These are phyloP conservation scores for Vireo griseus DNA, from an alignment of 2,797 vertebrate species.

Conservation along the genomic window DNA sequence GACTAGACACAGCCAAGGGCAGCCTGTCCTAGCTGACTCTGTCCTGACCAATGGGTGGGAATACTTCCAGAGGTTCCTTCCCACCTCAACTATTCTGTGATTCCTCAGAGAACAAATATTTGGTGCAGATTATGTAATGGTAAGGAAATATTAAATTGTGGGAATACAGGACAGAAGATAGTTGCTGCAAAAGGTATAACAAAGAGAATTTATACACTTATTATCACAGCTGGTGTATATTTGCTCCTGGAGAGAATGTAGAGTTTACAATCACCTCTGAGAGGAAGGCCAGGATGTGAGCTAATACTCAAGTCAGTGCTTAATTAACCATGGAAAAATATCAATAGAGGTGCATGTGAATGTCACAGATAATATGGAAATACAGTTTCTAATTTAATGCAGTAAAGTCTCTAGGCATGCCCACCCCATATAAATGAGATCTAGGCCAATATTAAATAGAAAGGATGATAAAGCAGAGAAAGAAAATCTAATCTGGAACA, in stretches of 20 bases:
- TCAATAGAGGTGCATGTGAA: constrained; percentile 62
- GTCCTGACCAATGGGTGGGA: background rate
- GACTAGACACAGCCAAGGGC: background rate
- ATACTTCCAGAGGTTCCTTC: background rate
- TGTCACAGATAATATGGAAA: constrained; percentile 67
- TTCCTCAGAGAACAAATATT: background rate
- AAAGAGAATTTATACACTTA: background rate
- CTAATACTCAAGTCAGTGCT: constrained; percentile 50
- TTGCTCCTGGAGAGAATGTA: background rate
- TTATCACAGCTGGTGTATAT: background rate
- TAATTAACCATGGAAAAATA: constrained; percentile 69
- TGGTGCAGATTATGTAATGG: background rate
- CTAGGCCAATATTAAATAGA: constrained; percentile 52
- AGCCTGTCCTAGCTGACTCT: background rate
- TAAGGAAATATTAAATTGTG: background rate
- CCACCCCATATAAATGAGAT: constrained; percentile 51
- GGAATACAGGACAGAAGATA: background rate
- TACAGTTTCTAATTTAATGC: constrained; percentile 61
- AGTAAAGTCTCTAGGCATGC: constrained; percentile 34
- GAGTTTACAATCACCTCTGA: constrained; percentile 30
- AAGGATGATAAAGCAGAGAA: constrained; percentile 1
- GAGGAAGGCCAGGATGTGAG: constrained; percentile 36
- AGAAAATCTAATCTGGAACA: background rate
- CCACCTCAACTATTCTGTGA: background rate
- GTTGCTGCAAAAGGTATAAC: background rate